Conservation (phyloP, 2,113 vertebrate genomes). For the Tachuris rubrigastra region DNA sequence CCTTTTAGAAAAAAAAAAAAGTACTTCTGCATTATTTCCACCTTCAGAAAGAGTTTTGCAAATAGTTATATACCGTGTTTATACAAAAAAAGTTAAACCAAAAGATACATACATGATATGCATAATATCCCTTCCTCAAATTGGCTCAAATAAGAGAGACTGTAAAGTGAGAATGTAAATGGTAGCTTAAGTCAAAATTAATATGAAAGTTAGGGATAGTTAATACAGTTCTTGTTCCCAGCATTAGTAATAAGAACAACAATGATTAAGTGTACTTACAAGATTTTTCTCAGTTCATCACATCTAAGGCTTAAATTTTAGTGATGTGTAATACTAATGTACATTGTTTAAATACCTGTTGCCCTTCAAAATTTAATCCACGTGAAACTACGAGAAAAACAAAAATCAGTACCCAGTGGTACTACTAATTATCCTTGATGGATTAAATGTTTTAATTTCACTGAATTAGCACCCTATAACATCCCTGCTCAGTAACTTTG, state of each 20-base stretch:
- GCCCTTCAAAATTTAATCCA: neutral
- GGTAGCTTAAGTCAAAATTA: neutral
- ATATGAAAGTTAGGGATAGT: neutral
- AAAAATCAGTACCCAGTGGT: neutral
- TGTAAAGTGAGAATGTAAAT: neutral
- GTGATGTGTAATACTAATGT: neutral
- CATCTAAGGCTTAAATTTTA: neutral
- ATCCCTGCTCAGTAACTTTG: neutral
- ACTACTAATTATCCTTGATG: conserved; percentile 18
- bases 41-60: neutral
- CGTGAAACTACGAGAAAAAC: neutral
- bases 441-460: conserved; percentile 38
- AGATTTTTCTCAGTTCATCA: neutral
- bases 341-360: neutral
- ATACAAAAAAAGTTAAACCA: neutral
- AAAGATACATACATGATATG: neutral
- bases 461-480: neutral
- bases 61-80: neutral
- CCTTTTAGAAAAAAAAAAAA: neutral
- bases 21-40: neutral
- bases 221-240: neutral
- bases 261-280: neutral
- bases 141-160: neutral
- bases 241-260: neutral
- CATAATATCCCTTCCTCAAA: neutral